Conservation (phyloP, 2,113 vertebrate genomes). For the Zapornia atra region DNA sequence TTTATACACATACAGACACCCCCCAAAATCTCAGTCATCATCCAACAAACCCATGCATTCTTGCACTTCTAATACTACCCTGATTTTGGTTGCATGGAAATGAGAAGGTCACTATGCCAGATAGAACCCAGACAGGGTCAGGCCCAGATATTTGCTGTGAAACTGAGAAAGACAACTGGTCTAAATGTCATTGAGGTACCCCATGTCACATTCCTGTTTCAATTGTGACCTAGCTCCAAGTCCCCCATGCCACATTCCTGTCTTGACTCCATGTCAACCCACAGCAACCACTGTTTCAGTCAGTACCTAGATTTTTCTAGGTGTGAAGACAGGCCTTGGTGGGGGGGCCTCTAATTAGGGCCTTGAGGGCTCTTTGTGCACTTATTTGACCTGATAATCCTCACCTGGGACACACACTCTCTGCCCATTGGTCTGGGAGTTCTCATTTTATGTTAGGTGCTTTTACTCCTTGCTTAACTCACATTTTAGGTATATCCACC, state of each 20-base stretch:
- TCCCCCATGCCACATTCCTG: background rate
- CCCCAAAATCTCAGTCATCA: background rate
- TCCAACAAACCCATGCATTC: background rate
- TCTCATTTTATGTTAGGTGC: background rate
- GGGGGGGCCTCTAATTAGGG: background rate
- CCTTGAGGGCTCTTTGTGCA: background rate
- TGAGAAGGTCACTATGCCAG: background rate
- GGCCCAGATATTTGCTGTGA: background rate
- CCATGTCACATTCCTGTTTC: background rate
- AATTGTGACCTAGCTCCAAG: background rate
- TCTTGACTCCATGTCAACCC: background rate
- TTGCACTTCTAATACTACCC: background rate
- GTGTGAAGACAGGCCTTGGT: background rate
- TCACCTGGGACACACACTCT: background rate
- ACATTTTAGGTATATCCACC: rapidly evolving
- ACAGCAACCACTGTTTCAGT: background rate
- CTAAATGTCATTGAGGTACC: background rate
- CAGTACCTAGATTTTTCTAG: background rate
- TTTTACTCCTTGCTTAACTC: background rate
- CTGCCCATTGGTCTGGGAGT: background rate
- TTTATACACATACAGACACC: background rate
- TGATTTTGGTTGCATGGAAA: background rate
- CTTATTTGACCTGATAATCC: background rate
- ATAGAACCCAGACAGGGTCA: background rate
- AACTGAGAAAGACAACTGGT: background rate